These are phyloP conservation scores for Glyphotaelius pellucidus DNA, from an alignment of 2,888 invertebrate genomes.

Conservation along the genomic window DNA sequence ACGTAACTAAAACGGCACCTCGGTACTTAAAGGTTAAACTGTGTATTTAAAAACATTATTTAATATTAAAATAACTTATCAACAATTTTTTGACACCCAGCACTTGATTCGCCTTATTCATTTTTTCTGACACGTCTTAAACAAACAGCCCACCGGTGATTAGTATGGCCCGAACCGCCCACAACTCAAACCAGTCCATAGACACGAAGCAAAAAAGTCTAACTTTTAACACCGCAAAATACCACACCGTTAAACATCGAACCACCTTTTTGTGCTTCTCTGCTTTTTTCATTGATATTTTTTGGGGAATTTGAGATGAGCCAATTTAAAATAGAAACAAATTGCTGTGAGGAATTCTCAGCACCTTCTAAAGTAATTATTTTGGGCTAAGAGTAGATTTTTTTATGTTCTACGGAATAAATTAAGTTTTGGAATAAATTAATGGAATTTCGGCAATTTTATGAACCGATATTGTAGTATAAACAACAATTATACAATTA, in stretches of 20 bases:
- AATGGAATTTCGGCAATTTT: neutral
- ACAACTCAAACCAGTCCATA: neutral
- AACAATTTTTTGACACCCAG: constrained; percentile 30
- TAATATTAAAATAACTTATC: neutral
- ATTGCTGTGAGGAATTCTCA: constrained; percentile 23
- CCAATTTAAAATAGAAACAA: constrained; percentile 41
- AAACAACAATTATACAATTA: neutral
- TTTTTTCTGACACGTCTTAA: constrained; percentile 66
- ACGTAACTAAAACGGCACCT: no score
- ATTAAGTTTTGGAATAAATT: neutral
- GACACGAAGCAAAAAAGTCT: constrained; percentile 9
- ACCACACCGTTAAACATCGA: neutral
- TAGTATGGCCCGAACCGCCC: constrained; percentile 33
- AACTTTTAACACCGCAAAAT: neutral
- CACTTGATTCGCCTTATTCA: constrained; percentile 57
- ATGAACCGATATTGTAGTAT: neutral
- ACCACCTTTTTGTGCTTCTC: neutral
- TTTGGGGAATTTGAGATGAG: neutral
- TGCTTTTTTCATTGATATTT: neutral
- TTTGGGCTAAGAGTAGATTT: neutral
- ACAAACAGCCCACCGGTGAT: constrained; percentile 64
- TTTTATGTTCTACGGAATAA: neutral
- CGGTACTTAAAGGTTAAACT: no score
- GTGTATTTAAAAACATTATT: no score
- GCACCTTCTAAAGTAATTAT: constrained; percentile 8